A percentile compares a stretch with the other conserved stretches of the same genome.
Conservation (phyloP, 2,113 vertebrate species). For the Protobothrops mucrosquamatus region DNA sequence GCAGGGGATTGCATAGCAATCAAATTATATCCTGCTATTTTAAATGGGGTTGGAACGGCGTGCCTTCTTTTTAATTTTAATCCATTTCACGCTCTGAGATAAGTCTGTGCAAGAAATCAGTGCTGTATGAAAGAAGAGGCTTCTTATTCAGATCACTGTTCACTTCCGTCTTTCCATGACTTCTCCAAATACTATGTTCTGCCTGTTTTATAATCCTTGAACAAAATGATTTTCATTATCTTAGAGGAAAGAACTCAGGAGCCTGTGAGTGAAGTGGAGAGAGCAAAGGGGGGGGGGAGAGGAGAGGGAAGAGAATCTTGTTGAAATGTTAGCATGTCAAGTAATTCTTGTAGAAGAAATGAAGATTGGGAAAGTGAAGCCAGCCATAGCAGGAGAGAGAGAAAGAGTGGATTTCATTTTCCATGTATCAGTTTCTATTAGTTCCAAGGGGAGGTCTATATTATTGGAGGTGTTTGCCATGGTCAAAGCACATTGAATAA, state of each 20-base stretch:
- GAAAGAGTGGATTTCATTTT: conserved; percentile 39
- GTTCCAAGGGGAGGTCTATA: conserved; percentile 29
- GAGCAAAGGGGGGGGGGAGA: not conserved
- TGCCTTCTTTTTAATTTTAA: not conserved
- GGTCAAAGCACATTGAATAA: conserved; percentile 16
- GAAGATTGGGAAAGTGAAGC: conserved; percentile 3
- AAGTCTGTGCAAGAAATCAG: fast-evolving
- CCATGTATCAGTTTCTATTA: conserved; percentile 29
- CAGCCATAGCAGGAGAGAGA: conserved; percentile 21
- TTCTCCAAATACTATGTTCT: not conserved
- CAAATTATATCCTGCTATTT: not conserved
- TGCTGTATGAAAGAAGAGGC: not conserved
- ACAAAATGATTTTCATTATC: conserved; percentile 40
- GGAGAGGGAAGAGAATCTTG: not conserved
- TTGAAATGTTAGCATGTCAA: conserved; percentile 23
- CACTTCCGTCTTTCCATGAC: not conserved
- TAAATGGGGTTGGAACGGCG: not conserved
- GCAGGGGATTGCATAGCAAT: not conserved
- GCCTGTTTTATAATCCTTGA: not conserved
- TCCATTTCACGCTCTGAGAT: fast-evolving
- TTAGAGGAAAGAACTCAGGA: not conserved
- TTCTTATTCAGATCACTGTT: not conserved
- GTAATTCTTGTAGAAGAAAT: conserved; percentile 9
- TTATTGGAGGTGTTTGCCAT: not conserved
- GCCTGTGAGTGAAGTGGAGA: not conserved